These are phyloP conservation scores for Eremobia ochroleuca DNA, from an alignment of 2,888 invertebrate species.

Conservation along the genomic window DNA sequence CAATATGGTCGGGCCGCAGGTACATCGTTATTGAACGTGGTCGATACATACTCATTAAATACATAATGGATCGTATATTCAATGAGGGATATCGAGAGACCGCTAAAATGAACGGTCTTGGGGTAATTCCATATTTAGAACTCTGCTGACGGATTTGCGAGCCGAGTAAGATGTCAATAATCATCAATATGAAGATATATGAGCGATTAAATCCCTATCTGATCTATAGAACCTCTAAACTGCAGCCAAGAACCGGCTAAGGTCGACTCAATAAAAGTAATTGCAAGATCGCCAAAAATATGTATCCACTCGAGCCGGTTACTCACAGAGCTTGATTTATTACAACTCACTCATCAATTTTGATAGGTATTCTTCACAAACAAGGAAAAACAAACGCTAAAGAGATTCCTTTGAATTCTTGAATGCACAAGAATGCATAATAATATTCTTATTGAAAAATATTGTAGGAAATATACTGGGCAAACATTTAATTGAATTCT, in stretches of 20 bases:
- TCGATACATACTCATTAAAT: conserved; percentile 46
- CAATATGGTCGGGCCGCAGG: conserved; percentile 42
- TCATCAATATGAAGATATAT: conserved; percentile 7
- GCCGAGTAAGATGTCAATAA: not conserved
- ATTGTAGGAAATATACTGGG: not conserved
- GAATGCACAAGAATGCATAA: conserved; percentile 9
- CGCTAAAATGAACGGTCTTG: conserved; percentile 30
- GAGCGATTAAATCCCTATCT: not conserved
- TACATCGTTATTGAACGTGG: conserved; percentile 45
- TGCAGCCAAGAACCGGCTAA: not conserved
- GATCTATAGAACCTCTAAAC: not conserved
- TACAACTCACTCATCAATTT: not conserved
- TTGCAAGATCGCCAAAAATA: not conserved
- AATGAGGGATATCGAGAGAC: conserved; percentile 34
- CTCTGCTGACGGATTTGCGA: not conserved
- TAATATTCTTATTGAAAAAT: not conserved
- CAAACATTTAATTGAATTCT: not conserved
- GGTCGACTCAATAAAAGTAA: not conserved
- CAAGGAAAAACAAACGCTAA: conserved; percentile 3
- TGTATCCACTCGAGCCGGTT: not conserved
- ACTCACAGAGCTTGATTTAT: not conserved
- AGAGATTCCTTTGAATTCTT: conserved; percentile 2
- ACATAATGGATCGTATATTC: conserved; percentile 31
- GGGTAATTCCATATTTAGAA: conserved; percentile 7
- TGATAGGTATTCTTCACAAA: not conserved